Evolutionary conservation across 1,140 invertebrate genomes (phyloP).

Genomic region (Drosophila sucinea): DNA sequence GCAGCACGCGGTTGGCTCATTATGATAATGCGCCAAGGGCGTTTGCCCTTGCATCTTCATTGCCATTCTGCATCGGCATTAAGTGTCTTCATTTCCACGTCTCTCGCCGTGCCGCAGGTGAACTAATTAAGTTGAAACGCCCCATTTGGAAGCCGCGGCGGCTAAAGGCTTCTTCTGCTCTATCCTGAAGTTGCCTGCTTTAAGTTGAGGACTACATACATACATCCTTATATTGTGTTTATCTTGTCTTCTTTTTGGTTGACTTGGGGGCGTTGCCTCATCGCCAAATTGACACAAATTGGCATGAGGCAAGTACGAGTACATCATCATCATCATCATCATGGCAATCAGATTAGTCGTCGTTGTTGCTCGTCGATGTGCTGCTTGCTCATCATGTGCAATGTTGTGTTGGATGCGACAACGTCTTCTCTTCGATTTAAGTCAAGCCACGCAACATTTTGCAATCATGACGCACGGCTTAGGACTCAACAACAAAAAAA

Average conservation of each 20-base stretch:
- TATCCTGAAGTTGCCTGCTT: not conserved
- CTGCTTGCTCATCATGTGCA: slow-evolving; percentile 51
- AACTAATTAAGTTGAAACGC: slow-evolving; percentile 10
- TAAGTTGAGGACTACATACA: not conserved
- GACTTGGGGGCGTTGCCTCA: not conserved
- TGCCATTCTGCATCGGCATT: slow-evolving; percentile 13
- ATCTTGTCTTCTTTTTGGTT: not conserved
- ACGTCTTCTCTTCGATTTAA: not conserved
- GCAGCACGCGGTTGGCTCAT: slow-evolving; percentile 1
- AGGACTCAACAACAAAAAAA: slow-evolving; percentile 62
- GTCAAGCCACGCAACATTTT: slow-evolving; percentile 51
- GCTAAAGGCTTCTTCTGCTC: not conserved
- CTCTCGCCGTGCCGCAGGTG: not conserved
- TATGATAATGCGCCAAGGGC: slow-evolving; percentile 11
- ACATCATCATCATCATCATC: slow-evolving; percentile 32
- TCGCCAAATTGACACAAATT: slow-evolving; percentile 70
- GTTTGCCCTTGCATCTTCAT: slow-evolving; percentile 7
- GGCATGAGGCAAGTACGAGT: slow-evolving; percentile 49
- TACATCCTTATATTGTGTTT: not conserved
- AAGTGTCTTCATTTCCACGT: slow-evolving; percentile 4
- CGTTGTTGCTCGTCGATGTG: slow-evolving; percentile 20
- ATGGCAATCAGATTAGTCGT: slow-evolving; percentile 69
- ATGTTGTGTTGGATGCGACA: slow-evolving; percentile 22
- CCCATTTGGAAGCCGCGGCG: slow-evolving; percentile 1
- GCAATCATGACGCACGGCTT: slow-evolving; percentile 80